phyloP scores from a whole-genome alignment of 2,797 vertebrate species.

The Champsocephalus esox region DNA sequence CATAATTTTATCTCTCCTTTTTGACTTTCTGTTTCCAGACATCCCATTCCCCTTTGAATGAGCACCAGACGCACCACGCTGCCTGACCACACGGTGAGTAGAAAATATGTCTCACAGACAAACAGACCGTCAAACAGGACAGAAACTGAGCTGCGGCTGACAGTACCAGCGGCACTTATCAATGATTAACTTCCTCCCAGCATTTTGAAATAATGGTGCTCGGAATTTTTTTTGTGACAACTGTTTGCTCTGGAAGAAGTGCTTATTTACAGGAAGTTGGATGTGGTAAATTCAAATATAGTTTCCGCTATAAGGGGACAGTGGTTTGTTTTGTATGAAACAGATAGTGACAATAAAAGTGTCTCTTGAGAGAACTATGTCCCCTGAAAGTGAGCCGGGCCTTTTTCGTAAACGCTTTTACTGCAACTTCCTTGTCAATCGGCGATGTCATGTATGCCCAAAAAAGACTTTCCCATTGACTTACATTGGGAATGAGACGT shows the following conservation, averaged over 20 bases:
- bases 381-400: too few relatives aligned
- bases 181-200: conserved; percentile 54
- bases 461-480: too few relatives aligned
- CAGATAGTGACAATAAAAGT: conserved; percentile 9
- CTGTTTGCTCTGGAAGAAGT: conserved; percentile 13
- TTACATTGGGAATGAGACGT: too few relatives aligned
- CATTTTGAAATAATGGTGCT: conserved; percentile 43
- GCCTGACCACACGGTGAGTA: conserved; percentile 22
- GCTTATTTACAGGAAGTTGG: conserved; percentile 22
- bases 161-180: conserved; percentile 41
- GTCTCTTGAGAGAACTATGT: conserved; percentile 4
- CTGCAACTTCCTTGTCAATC: too few relatives aligned
- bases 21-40: conserved; percentile 9
- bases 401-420: too few relatives aligned
- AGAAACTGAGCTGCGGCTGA: conserved; percentile 21
- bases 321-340: conserved; percentile 24
- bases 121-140: conserved; percentile 38
- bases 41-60: neutral
- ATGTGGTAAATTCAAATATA: conserved; percentile 26
- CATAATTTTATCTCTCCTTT: conserved; percentile 6
- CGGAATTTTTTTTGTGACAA: conserved; percentile 43
- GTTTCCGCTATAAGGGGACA: conserved; percentile 23
- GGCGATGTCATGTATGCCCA: too few relatives aligned
- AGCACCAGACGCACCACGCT: conserved; percentile 6
- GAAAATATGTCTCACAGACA: conserved; percentile 42